Conservation (phyloP, 2,888 invertebrate species). For the Spilosoma lubricipeda region DNA sequence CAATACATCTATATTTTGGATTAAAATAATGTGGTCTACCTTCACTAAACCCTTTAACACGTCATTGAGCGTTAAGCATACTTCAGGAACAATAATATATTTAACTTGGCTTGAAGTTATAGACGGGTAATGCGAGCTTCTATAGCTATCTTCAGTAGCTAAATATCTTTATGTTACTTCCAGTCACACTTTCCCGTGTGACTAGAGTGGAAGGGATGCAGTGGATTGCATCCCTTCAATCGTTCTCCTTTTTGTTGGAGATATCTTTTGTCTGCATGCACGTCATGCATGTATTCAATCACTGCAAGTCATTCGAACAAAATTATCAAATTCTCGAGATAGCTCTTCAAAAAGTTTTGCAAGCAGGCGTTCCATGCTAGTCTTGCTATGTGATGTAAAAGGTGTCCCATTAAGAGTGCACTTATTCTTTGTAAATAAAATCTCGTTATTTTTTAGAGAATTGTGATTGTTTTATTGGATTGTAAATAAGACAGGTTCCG, state of each 20-base stretch:
- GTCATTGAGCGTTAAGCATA: constrained; percentile 2
- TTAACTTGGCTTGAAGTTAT: neutral
- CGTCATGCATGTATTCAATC: constrained; percentile 4
- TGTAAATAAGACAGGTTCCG: too few species aligned
- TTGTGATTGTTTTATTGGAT: too few species aligned
- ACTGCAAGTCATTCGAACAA: neutral
- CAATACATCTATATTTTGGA: neutral
- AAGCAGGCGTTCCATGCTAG: neutral
- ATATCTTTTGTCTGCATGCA: constrained; percentile 5
- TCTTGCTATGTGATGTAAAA: neutral
- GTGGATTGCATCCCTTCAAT: constrained; percentile 10
- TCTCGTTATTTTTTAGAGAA: too few species aligned
- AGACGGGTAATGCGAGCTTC: neutral
- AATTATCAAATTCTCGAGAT: neutral
- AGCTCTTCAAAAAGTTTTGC: neutral
- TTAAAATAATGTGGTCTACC: neutral
- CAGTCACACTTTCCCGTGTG: neutral
- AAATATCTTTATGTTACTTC: constrained; percentile 7
- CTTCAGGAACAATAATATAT: neutral
- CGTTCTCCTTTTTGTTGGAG: neutral
- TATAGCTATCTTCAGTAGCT: neutral
- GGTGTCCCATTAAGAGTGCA: too few species aligned
- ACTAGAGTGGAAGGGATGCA: too few species aligned
- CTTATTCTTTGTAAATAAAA: too few species aligned
- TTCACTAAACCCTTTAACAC: constrained; percentile 3